Conservation (phyloP, 2,113 vertebrate genomes). For the Crotalus viridis region DNA sequence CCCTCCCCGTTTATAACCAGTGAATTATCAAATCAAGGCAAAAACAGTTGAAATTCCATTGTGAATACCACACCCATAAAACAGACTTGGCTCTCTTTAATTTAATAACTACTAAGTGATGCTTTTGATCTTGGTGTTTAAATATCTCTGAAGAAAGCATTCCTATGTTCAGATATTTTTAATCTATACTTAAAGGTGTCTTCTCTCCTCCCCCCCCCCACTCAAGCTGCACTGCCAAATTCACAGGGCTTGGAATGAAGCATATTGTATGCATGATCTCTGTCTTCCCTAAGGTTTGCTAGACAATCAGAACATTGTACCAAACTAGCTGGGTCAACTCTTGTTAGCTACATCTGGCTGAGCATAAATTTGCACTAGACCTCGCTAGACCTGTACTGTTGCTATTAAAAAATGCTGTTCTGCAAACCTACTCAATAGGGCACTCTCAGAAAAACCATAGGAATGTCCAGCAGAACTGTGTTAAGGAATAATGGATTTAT, state of each 20-base stretch:
- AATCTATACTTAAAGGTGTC: constrained; percentile 47
- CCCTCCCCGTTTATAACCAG: constrained; percentile 43
- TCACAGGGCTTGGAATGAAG: constrained; percentile 30
- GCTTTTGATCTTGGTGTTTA: constrained; percentile 61
- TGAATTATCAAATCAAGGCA: constrained; percentile 38
- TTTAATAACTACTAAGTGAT: constrained; percentile 42
- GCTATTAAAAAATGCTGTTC: neutral
- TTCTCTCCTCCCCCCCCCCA: constrained; percentile 47
- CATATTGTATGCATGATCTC: neutral
- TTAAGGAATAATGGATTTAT: neutral
- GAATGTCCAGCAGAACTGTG: neutral
- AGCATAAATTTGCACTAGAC: neutral
- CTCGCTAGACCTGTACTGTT: neutral
- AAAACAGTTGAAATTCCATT: constrained; percentile 51
- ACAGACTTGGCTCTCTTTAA: constrained; percentile 50
- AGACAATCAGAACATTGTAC: neutral
- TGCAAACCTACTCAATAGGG: neutral
- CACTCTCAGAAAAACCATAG: neutral
- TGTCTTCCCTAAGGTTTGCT: neutral
- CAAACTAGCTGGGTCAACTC: neutral
- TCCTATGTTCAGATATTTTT: constrained; percentile 30
- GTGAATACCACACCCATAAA: constrained; percentile 47
- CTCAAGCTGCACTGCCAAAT: constrained; percentile 35
- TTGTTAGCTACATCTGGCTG: neutral
- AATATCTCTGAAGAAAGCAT: constrained; percentile 57